A percentile compares a stretch with the other conserved stretches of the same genome.
Evolutionary conservation across 1,140 invertebrate genomes (phyloP).

Genomic region (Drosophila orosa): DNA sequence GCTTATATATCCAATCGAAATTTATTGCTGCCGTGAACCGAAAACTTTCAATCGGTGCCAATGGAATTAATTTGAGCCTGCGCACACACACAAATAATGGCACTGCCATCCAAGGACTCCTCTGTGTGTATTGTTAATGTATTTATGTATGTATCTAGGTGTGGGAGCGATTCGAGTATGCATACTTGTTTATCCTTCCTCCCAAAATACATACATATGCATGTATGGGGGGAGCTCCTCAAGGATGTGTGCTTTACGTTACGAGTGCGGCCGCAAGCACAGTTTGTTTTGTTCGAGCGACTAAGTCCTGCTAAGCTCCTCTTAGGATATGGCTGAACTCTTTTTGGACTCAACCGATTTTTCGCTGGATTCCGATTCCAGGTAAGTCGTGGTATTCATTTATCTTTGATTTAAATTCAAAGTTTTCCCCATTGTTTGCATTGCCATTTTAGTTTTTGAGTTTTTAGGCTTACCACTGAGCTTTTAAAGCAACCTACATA

Average conservation of each 20-base stretch:
- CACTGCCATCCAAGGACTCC: slow-evolving; percentile 24
- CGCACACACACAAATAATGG: slow-evolving; percentile 30
- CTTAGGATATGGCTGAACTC: slow-evolving; percentile 39
- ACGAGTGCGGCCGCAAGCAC: slow-evolving; percentile 2
- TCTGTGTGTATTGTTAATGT: slow-evolving; percentile 59
- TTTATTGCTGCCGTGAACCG: slow-evolving; percentile 78
- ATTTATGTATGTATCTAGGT: slow-evolving; percentile 62
- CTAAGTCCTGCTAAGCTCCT: slow-evolving; percentile 39
- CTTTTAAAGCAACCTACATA: neutral
- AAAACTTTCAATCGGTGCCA: slow-evolving; percentile 81
- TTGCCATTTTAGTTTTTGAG: neutral
- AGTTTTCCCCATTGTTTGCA: neutral
- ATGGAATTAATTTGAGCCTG: slow-evolving; percentile 77
- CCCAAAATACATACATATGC: slow-evolving; percentile 6
- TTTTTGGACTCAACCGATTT: slow-evolving; percentile 36
- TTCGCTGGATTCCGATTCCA: slow-evolving; percentile 5
- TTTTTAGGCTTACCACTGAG: neutral
- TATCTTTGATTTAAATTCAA: slow-evolving; percentile 7
- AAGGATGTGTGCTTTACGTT: slow-evolving; percentile 23
- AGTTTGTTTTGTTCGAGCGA: slow-evolving; percentile 6
- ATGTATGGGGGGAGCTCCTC: slow-evolving; percentile 2
- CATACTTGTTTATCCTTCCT: slow-evolving; percentile 35
- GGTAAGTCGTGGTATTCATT: neutral
- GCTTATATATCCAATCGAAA: slow-evolving; percentile 61
- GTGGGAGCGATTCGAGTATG: slow-evolving; percentile 45